Conservation (phyloP, 2,797 vertebrate species). For the Leptodactylus fallax region DNA sequence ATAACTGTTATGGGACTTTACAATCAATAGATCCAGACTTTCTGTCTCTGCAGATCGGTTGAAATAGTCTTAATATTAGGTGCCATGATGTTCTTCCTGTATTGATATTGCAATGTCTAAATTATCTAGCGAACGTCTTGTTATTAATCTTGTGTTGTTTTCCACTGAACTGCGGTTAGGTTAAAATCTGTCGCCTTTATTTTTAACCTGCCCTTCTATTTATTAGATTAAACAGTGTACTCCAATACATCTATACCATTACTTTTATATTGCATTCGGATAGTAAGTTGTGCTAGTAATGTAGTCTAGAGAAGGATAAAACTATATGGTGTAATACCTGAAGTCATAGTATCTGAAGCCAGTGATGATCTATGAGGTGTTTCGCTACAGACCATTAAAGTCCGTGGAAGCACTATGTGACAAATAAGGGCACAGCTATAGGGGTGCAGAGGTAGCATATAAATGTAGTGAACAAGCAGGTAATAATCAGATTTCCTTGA, state of each 20-base stretch:
- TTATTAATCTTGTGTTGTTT: conserved; percentile 42
- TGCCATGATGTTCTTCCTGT: conserved; percentile 52
- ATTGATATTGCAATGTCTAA: conserved; percentile 54
- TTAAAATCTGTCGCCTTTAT: conserved; percentile 1
- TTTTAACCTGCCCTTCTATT: conserved; percentile 22
- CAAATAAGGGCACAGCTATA: too few species aligned
- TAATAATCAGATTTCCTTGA: too few species aligned
- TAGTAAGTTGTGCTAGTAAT: background rate
- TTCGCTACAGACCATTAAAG: too few species aligned
- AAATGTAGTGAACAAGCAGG: too few species aligned
- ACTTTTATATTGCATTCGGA: background rate
- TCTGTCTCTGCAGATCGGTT: conserved; percentile 55
- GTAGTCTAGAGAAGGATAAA: conserved; percentile 1
- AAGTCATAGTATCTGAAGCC: too few species aligned
- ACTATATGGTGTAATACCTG: background rate
- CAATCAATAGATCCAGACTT: conserved; percentile 60
- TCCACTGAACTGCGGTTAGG: conserved; percentile 19
- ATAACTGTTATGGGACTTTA: conserved; percentile 33
- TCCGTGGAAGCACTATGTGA: too few species aligned
- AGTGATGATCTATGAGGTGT: too few species aligned
- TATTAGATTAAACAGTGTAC: conserved; percentile 6
- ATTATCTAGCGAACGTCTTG: conserved; percentile 18
- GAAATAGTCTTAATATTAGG: conserved; percentile 54
- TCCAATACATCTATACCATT: background rate
- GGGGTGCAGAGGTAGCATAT: too few species aligned